These are phyloP conservation scores for Sebastes hubbsi DNA, from an alignment of 2,797 vertebrate species.

Conservation along the genomic window DNA sequence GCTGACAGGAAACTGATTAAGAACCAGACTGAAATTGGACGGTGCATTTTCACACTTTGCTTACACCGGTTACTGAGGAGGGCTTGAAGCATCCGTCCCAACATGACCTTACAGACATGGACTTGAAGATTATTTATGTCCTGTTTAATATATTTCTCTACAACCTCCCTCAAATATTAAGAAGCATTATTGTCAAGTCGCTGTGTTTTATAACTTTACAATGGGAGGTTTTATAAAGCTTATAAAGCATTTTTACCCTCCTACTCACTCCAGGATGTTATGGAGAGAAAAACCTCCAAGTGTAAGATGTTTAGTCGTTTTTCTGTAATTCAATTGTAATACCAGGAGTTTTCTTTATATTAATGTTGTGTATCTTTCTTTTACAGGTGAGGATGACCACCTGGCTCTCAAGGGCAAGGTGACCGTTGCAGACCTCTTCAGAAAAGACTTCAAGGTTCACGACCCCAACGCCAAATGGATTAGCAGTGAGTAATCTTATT, in stretches of 20 bases:
- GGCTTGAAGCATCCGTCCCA: neutral
- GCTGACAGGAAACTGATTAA: neutral
- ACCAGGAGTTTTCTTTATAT: neutral
- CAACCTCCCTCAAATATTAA: neutral
- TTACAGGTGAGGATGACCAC: conserved; percentile 92
- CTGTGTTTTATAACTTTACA: neutral
- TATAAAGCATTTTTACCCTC: neutral
- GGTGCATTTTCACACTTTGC: neutral
- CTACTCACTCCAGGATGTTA: neutral
- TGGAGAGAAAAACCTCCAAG: neutral
- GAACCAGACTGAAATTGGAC: neutral
- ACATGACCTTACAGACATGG: neutral
- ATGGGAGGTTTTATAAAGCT: neutral
- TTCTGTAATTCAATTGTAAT: neutral
- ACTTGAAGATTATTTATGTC: neutral
- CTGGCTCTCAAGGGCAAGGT: conserved; percentile 93
- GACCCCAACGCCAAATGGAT: conserved; percentile 96
- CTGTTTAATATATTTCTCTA: neutral
- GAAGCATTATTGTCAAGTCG: neutral
- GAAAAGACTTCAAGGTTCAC: conserved; percentile 90
- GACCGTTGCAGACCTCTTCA: conserved; percentile 91
- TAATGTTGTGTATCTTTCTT: neutral
- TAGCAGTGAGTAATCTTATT: conserved; percentile 84
- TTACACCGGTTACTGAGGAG: neutral
- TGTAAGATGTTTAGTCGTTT: neutral